Conservation (phyloP, 1,140 invertebrate species). For the Drosophila prosaltans region DNA sequence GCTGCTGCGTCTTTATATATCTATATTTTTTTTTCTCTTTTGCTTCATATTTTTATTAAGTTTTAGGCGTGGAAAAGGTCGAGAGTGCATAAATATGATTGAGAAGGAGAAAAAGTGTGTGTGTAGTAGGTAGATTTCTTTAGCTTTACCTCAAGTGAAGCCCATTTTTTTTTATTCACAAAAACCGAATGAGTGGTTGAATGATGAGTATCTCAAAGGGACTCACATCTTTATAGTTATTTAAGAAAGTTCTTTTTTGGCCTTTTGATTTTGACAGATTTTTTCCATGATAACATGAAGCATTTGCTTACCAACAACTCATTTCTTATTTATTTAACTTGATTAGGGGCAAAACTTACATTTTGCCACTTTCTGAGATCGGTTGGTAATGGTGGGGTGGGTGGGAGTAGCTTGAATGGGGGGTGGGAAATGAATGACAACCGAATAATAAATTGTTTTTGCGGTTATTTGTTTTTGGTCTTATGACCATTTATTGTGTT, state of each 20-base stretch:
- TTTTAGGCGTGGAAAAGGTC: slow-evolving; percentile 65
- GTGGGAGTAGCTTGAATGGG: background rate
- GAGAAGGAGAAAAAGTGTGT: slow-evolving; percentile 43
- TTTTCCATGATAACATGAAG: slow-evolving; percentile 44
- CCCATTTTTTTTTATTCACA: slow-evolving; percentile 42
- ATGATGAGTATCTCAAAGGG: slow-evolving; percentile 15
- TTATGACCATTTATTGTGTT: slow-evolving; percentile 20
- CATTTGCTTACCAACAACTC: slow-evolving; percentile 52
- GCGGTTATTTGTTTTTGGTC: slow-evolving; percentile 51
- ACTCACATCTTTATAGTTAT: slow-evolving; percentile 18
- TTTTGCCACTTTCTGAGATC: slow-evolving; percentile 52
- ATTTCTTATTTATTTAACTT: slow-evolving; percentile 79
- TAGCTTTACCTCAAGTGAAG: slow-evolving; percentile 41
- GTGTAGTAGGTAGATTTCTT: slow-evolving; percentile 25
- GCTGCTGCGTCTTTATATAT: slow-evolving; percentile 49
- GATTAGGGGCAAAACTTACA: slow-evolving; percentile 64
- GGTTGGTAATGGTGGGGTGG: background rate
- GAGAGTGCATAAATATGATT: slow-evolving; percentile 66
- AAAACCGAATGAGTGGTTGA: slow-evolving; percentile 20
- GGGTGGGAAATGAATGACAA: slow-evolving; percentile 30
- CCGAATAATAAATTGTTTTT: slow-evolving; percentile 80
- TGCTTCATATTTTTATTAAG: slow-evolving; percentile 78
- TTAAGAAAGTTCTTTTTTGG: slow-evolving; percentile 7
- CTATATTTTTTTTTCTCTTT: slow-evolving; percentile 43
- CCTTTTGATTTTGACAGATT: slow-evolving; percentile 40